Evolutionary conservation across 2,113 vertebrate species (phyloP).

Genomic region (Pluvianellus socialis): DNA sequence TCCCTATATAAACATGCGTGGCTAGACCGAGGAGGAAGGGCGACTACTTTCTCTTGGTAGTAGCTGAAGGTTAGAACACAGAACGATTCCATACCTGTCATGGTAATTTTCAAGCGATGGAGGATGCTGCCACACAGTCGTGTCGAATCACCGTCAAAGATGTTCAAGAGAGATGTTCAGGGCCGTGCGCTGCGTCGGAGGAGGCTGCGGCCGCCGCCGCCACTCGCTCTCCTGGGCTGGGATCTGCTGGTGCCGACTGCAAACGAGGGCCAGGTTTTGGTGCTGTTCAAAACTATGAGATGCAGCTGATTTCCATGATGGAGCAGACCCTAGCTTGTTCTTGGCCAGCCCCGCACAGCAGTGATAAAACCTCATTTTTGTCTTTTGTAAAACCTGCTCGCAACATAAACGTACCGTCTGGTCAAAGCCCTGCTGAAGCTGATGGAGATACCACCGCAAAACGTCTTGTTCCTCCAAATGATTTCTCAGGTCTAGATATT

Average conservation of each 20-base stretch:
- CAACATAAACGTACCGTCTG: background rate
- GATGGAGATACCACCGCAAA: background rate
- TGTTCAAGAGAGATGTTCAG: background rate
- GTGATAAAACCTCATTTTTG: background rate
- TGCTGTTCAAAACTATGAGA: fast-evolving
- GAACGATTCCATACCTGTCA: background rate
- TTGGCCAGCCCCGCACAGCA: background rate
- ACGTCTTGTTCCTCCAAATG: background rate
- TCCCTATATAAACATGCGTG: background rate
- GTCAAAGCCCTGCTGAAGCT: background rate
- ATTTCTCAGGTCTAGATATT: no score
- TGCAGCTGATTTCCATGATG: background rate
- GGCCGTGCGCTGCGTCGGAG: background rate
- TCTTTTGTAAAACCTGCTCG: background rate
- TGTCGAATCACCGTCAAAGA: background rate
- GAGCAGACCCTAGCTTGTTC: background rate
- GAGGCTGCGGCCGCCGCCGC: background rate
- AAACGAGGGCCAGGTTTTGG: background rate
- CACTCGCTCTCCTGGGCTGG: background rate
- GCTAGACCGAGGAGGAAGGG: background rate
- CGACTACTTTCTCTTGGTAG: background rate
- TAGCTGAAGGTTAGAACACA: background rate
- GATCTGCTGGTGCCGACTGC: background rate
- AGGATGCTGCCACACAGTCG: background rate
- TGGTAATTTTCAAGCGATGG: background rate